Conservation (phyloP, 2,113 vertebrate species). For the Kryptolebias marmoratus region DNA sequence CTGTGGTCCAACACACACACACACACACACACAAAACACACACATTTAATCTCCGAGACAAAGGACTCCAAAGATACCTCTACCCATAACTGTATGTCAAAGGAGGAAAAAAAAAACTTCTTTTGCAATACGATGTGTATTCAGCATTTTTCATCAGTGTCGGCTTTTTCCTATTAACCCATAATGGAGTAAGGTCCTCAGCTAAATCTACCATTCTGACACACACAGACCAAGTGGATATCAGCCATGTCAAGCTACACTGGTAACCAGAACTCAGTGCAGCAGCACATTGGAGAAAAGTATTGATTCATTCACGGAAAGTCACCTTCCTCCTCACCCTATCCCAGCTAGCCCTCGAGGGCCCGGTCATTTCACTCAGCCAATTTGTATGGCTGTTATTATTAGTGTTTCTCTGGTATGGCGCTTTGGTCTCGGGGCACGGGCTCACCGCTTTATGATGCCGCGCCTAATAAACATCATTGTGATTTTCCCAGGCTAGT, state of each 20-base stretch:
- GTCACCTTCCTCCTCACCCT: conserved; percentile 66
- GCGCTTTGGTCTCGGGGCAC: conserved; percentile 65
- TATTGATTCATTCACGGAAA: conserved; percentile 75
- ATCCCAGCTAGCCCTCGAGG: conserved; percentile 27
- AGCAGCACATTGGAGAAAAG: conserved; percentile 35
- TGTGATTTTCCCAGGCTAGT: conserved; percentile 79
- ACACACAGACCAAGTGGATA: conserved; percentile 30
- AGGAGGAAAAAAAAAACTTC: conserved; percentile 13
- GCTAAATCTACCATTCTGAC: conserved; percentile 46
- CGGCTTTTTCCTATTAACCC: conserved; percentile 59
- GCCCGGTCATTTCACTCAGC: conserved; percentile 50
- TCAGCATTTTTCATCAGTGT: conserved; percentile 62
- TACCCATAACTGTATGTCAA: conserved; percentile 43
- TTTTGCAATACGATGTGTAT: conserved; percentile 51
- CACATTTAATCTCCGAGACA: conserved; percentile 39
- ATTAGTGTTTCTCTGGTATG: conserved; percentile 68
- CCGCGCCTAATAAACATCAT: conserved; percentile 79
- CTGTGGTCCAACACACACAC: conserved; percentile 31
- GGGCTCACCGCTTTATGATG: conserved; percentile 76
- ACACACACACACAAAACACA: conserved; percentile 23
- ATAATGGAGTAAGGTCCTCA: conserved; percentile 55
- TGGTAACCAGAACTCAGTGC: conserved; percentile 23
- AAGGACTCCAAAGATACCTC: conserved; percentile 46
- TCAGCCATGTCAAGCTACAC: conserved; percentile 28
- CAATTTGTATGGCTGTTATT: conserved; percentile 77